These are phyloP conservation scores for Vesta saturnalis DNA, from an alignment of 2,888 invertebrate species.

Conservation along the genomic window DNA sequence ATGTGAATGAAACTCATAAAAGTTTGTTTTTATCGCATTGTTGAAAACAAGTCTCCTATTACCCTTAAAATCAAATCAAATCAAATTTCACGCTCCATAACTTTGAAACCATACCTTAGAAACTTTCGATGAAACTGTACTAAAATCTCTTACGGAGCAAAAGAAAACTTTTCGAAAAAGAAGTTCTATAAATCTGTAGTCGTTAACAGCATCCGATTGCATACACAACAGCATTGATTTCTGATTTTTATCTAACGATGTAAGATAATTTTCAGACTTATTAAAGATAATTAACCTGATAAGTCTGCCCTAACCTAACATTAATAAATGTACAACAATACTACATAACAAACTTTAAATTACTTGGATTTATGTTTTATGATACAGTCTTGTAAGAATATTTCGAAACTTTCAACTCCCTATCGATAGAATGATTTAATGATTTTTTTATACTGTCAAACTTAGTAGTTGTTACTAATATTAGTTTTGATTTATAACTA, in stretches of 20 bases:
- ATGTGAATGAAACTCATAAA: slow-evolving; percentile 2
- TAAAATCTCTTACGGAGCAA: slow-evolving; percentile 22
- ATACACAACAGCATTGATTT: slow-evolving; percentile 54
- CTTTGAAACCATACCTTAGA: slow-evolving; percentile 22
- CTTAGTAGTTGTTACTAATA: neutral
- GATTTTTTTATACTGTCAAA: slow-evolving; percentile 21
- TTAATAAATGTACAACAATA: too few relatives aligned
- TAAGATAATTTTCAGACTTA: too few relatives aligned
- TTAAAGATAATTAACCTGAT: too few relatives aligned
- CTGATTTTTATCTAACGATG: slow-evolving; percentile 11
- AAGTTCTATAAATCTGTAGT: slow-evolving; percentile 55
- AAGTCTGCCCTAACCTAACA: too few relatives aligned
- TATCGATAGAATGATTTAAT: slow-evolving; percentile 34
- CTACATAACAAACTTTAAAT: too few relatives aligned
- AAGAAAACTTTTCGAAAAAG: slow-evolving; percentile 30
- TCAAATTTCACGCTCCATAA: slow-evolving; percentile 34
- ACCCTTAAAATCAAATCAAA: slow-evolving; percentile 28
- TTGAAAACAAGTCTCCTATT: slow-evolving; percentile 9
- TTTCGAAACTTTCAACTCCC: slow-evolving; percentile 25
- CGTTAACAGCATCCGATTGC: slow-evolving; percentile 54
- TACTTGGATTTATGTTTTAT: slow-evolving; percentile 34
- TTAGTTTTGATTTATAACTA: slow-evolving; percentile 8
- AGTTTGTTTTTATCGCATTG: slow-evolving; percentile 10
- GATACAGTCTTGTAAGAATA: slow-evolving; percentile 17
- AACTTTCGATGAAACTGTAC: slow-evolving; percentile 36